Evolutionary conservation across 2,797 vertebrate genomes (phyloP), one percentile per base, ranked within the genome.

Genomic region (Bovichtus diacanthus): DNA sequence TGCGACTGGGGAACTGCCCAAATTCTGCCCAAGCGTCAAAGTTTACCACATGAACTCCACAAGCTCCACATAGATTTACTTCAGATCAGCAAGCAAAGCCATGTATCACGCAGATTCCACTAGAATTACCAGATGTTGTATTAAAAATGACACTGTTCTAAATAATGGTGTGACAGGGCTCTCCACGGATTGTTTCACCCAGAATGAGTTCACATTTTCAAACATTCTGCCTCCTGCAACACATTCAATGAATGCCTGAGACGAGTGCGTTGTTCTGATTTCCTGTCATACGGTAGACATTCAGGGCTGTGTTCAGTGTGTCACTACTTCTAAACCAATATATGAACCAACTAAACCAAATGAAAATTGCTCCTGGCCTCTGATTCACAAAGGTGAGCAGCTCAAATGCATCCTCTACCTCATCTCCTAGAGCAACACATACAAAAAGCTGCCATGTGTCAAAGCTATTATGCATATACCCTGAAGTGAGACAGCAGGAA

Each of bases 401-500:
- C 70, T 81, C 54, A 53, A 67, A 85, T 54, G 18, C 64, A 59
- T 71, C 70, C 49, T 71, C 34, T 23, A 11, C 71, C 72, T 80
- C 41, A 66, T 87, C 70, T 68, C 55, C 64, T 54, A 66, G 59
- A 39, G 41, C 49, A 63, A 83, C 63, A 62, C 82, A 36, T 54
- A 77, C 50, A 82, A 70, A 87, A 87, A 70, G 70, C 59, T 47
- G 12, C 58, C 70, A 47, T 47, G 61, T 80, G 72, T 81, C 85
- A 77, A 58, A 82, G 71, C 65, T 58, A 76, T 85, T 92, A 84
- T 67, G 29, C 67, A 68, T 95, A 96, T 95, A 94, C 96, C 88
- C 94, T 95, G 63, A 60, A 70, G 76, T 73, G 81, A 87, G 72
- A 62, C 76, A 85, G 81, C 78, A 83, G 76, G 70, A 88, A 88